These are phyloP conservation scores for Drosophila planitibia DNA, from an alignment of 2,888 invertebrate genomes.

Conservation along the genomic window DNA sequence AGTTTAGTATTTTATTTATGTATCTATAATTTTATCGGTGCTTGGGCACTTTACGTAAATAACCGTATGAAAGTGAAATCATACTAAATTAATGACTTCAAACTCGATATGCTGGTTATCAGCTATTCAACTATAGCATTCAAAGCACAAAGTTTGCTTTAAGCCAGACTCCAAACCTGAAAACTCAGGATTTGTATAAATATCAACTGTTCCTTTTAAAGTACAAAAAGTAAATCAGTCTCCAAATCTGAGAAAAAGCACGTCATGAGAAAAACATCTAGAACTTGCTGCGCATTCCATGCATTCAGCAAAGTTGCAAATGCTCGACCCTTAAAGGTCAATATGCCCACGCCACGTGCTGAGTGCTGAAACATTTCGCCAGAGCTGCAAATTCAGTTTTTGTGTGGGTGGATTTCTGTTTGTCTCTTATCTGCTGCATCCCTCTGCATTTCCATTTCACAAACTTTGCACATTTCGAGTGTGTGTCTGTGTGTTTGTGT, in stretches of 20 bases:
- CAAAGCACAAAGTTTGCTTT: not conserved
- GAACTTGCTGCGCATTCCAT: constrained; percentile 11
- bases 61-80: not conserved
- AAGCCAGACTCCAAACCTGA: not conserved
- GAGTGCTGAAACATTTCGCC: constrained; percentile 23
- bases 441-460: constrained; percentile 30
- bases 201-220: not conserved
- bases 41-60: not conserved
- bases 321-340: constrained; percentile 35
- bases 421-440: constrained; percentile 6
- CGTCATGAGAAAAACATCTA: not conserved
- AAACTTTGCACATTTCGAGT: constrained; percentile 28
- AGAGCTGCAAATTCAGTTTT: constrained; percentile 19
- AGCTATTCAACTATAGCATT: not conserved
- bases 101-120: not conserved
- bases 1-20: not conserved
- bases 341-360: constrained; percentile 18
- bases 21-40: not conserved
- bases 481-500: not conserved
- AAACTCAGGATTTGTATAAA: not conserved
- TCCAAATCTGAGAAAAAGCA: not conserved
- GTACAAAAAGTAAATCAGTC: not conserved
- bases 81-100: not conserved
- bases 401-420: not conserved
- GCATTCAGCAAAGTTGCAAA: not conserved